A percentile compares a stretch with the other conserved stretches of the same genome.
phyloP scores from a whole-genome alignment of 2,797 vertebrate genomes.

The Neosalanx taihuensis region DNA sequence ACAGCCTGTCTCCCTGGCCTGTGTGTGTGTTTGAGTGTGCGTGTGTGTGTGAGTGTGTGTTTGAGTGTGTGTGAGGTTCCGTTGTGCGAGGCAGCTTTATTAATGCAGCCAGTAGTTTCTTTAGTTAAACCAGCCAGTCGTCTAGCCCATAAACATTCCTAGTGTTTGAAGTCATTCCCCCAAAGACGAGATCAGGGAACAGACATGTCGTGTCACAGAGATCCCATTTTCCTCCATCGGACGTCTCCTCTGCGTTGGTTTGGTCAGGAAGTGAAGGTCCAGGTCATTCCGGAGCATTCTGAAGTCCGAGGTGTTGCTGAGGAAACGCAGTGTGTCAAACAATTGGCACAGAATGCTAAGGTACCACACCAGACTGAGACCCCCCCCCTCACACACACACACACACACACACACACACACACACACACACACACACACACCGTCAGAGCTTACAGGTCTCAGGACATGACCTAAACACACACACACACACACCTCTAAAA shows the following conservation, averaged over 20 bases:
- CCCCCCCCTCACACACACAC: not conserved
- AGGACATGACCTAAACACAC: not conserved
- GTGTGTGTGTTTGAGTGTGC: conserved; percentile 16
- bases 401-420: conserved; percentile 7
- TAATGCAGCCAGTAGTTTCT: conserved; percentile 33
- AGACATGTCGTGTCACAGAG: conserved; percentile 1
- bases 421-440: no score
- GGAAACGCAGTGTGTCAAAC: conserved; percentile 5
- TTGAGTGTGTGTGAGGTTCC: conserved; percentile 28
- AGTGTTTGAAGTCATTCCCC: conserved; percentile 50
- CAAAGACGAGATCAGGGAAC: conserved; percentile 35
- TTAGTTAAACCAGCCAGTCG: conserved; percentile 40
- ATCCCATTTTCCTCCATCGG: conserved; percentile 33
- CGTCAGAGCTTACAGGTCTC: not conserved
- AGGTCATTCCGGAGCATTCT: not conserved
- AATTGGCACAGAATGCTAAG: not conserved
- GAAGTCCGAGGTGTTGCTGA: conserved; percentile 4
- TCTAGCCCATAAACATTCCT: conserved; percentile 53
- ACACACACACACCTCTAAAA: not conserved
- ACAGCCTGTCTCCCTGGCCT: conserved; percentile 23
- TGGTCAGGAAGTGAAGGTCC: not conserved
- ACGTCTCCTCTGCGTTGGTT: conserved; percentile 19
- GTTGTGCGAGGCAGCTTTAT: conserved; percentile 37
- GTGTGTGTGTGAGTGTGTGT: no score
- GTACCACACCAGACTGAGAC: not conserved